Base-by-base conservation (phyloP, 1,140 invertebrate species). In the Apis cerana region DNA sequence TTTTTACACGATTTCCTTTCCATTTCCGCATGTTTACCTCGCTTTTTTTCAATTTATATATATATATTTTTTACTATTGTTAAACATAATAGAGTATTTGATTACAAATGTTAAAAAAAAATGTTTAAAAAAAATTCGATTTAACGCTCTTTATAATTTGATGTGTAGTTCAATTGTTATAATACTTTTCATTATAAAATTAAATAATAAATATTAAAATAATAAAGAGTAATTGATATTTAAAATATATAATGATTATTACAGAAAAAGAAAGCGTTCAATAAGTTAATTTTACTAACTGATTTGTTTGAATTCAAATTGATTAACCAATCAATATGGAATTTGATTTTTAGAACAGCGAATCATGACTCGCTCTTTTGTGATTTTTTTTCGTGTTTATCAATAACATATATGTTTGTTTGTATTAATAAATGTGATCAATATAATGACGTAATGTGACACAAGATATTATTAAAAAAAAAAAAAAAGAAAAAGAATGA, bases 291-390 rank as follows among this genome's bases (percentile, higher is more conserved):
- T 59, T 21, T 68, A 82, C 80, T 82, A 82, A 82, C 80, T 21
- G 62, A 50, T 56, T 70, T 77, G 74, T 69, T 52, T 82, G 71
- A 69, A 76, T 61, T 82, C 50, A 54, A 21, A 59, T 43, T 50
- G 21, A 79, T 85, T 84, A 86, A 86, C 61, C 72, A 74, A 70
- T 54, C n/a, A 23, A 27, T 74, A 52, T 11, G 17, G 23, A 27
- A 77, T 1, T 33, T 58, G 43, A 72, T 58, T 21, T 48, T 58
- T 48, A 72, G 48, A 86, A 83, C 43, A 59, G 71, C 75, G 75
- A 86, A 83, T 13, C 52, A 71, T 2, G 84, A 86, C 84, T 86
- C 84, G 75, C 61, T 12, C 15, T 12, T 11, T 33, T 59, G 27
- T 75, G 50, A 78, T 27, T 33, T 27, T 43, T 27, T 80, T 77